These are phyloP conservation scores for Drosophila oshimai DNA, from an alignment of 1,140 invertebrate genomes.

Conservation along the genomic window DNA sequence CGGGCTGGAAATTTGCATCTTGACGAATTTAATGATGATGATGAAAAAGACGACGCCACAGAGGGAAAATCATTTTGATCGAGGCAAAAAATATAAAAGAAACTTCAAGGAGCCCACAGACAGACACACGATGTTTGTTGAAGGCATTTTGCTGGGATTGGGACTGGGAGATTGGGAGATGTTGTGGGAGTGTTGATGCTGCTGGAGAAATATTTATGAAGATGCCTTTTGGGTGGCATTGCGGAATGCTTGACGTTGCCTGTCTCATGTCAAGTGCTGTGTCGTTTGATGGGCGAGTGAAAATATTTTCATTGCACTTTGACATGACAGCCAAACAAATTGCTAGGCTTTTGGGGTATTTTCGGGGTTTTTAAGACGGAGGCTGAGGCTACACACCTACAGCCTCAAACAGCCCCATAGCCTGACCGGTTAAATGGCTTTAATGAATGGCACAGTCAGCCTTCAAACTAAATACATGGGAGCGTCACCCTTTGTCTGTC, in stretches of 20 bases:
- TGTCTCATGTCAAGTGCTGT: constrained; percentile 71
- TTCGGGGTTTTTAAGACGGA: background rate
- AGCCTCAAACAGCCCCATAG: too few species aligned
- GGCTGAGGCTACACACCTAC: constrained; percentile 26
- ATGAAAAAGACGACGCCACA: constrained; percentile 66
- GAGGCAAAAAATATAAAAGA: constrained; percentile 60
- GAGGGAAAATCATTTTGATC: constrained; percentile 70
- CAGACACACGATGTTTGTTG: constrained; percentile 68
- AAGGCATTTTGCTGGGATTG: constrained; percentile 54
- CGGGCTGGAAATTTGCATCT: constrained; percentile 72
- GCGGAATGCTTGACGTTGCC: constrained; percentile 74
- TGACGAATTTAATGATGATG: constrained; percentile 81
- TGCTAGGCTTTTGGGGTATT: constrained; percentile 29
- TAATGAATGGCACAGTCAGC: constrained; percentile 76
- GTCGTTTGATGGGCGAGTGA: constrained; percentile 57
- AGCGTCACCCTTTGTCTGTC: constrained; percentile 74
- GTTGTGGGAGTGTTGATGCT: constrained; percentile 73
- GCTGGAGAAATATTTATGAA: constrained; percentile 70
- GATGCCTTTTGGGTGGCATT: constrained; percentile 79
- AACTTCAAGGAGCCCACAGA: constrained; percentile 71
- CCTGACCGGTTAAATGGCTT: constrained; percentile 59
- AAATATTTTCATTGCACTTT: constrained; percentile 81
- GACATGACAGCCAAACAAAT: constrained; percentile 79
- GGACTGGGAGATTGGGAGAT: too few species aligned
- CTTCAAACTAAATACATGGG: constrained; percentile 68